Base-by-base conservation (phyloP, 2,113 vertebrate genomes). In the Mesocricetus auratus region DNA sequence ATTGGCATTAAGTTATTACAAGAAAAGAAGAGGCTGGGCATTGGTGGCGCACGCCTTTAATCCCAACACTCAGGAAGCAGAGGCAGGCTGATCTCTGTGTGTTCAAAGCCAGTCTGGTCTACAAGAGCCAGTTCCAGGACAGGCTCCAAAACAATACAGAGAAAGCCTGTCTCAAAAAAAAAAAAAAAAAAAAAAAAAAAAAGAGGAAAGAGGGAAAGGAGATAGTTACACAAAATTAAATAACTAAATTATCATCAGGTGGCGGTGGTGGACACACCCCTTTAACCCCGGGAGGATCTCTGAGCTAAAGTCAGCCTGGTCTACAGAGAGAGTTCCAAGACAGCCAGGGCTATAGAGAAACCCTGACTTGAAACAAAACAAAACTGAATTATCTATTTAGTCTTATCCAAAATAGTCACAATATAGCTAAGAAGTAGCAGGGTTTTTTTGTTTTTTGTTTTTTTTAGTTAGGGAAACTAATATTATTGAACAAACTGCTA, bases 401-500 rank as follows among this genome's bases (percentile, higher is more conserved):
- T 75, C 24, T 87, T 86, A 86, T 74, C 50, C 71, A 77, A 93
- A 93, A 90, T 77, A 74, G 89, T 19, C 77, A 60, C 29, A 96
- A 36, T 78, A 68, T 85, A 31, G 7, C 64, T 62, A 17, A 79
- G 22, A 89, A 71, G 42, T 58, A 91, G 29, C 31, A 47, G 53
- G 33, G 45, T 39, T 58, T 81, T 81, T 82, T 71, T 79, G 45
- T 77, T 82, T 71, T 79, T 50, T 77, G 77, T 21, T 47, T 47
- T 47, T 47, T 47, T 47, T 47, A 5, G 47, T 47, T 47, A 5
- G 47, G 47, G 47, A 50, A 85, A 45, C 45, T 81, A 91, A 95
- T 26, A 73, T 71, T 56, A 71, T 36, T 89, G 68, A 71, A 58
- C 36, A 45, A 87, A 83, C 24, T 56, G 12, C 53, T 82, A 77